Percentiles rank a stretch among this genome's conserved stretches.
phyloP scores from a whole-genome alignment of 2,797 vertebrate genomes.

The Alfaro cultratus region DNA sequence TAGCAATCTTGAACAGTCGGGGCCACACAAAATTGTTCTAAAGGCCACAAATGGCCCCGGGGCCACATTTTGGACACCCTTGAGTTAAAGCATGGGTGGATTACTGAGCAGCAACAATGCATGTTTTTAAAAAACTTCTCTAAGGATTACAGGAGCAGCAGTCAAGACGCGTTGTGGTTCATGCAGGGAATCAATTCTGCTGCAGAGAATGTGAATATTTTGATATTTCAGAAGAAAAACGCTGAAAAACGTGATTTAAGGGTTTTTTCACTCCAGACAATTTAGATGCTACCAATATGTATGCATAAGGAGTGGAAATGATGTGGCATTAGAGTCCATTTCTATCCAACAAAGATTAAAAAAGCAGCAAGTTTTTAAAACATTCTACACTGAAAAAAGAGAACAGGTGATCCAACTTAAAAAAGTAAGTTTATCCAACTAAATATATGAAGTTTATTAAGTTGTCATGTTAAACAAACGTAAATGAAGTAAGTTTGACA shows the following conservation, averaged over 20 bases:
- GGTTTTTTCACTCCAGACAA: not conserved
- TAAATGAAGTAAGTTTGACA: too few species aligned
- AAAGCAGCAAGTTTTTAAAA: not conserved
- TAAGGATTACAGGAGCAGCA: not conserved
- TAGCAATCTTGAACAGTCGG: too few species aligned
- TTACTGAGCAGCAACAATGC: not conserved
- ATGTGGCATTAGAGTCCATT: not conserved
- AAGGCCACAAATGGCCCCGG: too few species aligned
- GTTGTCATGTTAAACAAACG: not conserved
- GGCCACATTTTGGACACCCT: too few species aligned
- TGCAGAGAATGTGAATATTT: not conserved
- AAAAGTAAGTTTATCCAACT: too few species aligned
- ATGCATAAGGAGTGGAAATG: not conserved
- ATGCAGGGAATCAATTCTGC: not conserved
- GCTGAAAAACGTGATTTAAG: not conserved
- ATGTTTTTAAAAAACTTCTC: not conserved
- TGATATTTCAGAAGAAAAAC: not conserved
- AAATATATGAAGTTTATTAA: too few species aligned
- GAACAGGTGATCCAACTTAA: too few species aligned
- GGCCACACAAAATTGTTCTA: too few species aligned
- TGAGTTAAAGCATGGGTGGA: constrained; percentile 14
- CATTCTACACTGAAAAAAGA: not conserved
- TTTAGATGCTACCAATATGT: not conserved
- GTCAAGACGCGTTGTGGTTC: not conserved
- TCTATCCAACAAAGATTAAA: not conserved